Evolutionary conservation across 1,140 invertebrate species (phyloP).

Genomic region (Macrosteles quadrilineatus): DNA sequence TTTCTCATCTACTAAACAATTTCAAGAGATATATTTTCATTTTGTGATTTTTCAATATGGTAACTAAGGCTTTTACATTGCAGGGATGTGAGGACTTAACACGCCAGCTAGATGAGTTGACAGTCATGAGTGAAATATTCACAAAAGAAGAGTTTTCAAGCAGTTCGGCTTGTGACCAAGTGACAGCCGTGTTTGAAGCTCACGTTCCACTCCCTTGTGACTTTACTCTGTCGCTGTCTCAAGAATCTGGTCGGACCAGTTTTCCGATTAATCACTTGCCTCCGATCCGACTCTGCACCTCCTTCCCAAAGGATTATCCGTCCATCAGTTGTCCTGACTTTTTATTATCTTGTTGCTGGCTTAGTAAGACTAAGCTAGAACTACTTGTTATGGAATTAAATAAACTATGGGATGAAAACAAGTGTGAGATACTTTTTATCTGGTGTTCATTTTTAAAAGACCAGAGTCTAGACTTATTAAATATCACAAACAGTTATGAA

Average conservation of each 20-base stretch:
- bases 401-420: conserved; percentile 34
- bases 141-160: conserved; percentile 11
- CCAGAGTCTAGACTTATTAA: conserved; percentile 9
- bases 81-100: background rate
- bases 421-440: conserved; percentile 35
- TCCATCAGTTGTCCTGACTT: background rate
- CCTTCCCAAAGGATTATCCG: background rate
- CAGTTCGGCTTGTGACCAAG: conserved; percentile 31
- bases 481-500: background rate
- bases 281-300: background rate
- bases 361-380: background rate
- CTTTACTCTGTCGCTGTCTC: background rate
- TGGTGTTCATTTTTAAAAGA: conserved; percentile 39
- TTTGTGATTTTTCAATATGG: too few relatives aligned
- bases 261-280: conserved; percentile 7
- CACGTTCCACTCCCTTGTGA: conserved; percentile 1
- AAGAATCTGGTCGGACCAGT: background rate
- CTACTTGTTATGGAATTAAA: conserved; percentile 21
- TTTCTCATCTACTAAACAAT: too few relatives aligned
- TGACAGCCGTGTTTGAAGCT: background rate
- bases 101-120: conserved; percentile 8
- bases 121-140: conserved; percentile 19
- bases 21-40: too few relatives aligned
- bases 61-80: conserved; percentile 24
- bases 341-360: conserved; percentile 5